Percentiles rank a stretch among this genome's conserved stretches.
Conservation (phyloP, 2,113 vertebrate genomes). For the Noturus placidus region DNA sequence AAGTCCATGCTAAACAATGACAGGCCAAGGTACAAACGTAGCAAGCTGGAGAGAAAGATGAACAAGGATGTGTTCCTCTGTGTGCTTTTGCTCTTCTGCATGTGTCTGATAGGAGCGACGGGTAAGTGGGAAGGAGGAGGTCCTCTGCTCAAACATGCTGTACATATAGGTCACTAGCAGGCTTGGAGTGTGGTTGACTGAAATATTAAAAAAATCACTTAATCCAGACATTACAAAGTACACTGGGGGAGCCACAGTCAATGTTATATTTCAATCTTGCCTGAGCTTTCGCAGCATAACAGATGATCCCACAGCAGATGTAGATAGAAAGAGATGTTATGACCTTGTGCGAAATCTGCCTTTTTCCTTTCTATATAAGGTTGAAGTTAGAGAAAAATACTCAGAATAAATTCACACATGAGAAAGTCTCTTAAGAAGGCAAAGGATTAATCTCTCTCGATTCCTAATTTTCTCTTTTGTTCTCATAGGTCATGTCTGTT, state of each 20-base stretch:
- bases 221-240: not conserved
- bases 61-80: constrained; percentile 85
- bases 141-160: not conserved
- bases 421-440: constrained; percentile 27
- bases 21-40: constrained; percentile 88
- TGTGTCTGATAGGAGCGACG: constrained; percentile 87
- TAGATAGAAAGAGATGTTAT: constrained; percentile 33
- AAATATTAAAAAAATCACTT: constrained; percentile 39
- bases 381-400: constrained; percentile 34
- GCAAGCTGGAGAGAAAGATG: constrained; percentile 86
- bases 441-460: constrained; percentile 35
- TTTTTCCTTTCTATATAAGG: constrained; percentile 20
- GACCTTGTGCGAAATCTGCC: constrained; percentile 30
- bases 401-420: constrained; percentile 30
- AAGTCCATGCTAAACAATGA: constrained; percentile 94
- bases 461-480: constrained; percentile 49
- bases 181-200: not conserved
- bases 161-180: constrained; percentile 7
- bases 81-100: constrained; percentile 82
- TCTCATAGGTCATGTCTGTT: constrained; percentile 82
- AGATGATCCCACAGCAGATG: constrained; percentile 32
- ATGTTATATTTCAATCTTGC: constrained; percentile 14
- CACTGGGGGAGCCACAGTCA: constrained; percentile 33
- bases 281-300: constrained; percentile 11
- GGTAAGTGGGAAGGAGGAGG: constrained; percentile 70